Percentiles rank a stretch among this genome's conserved stretches.
Conservation (phyloP, 2,797 vertebrate genomes). For the Gorsachius magnificus region DNA sequence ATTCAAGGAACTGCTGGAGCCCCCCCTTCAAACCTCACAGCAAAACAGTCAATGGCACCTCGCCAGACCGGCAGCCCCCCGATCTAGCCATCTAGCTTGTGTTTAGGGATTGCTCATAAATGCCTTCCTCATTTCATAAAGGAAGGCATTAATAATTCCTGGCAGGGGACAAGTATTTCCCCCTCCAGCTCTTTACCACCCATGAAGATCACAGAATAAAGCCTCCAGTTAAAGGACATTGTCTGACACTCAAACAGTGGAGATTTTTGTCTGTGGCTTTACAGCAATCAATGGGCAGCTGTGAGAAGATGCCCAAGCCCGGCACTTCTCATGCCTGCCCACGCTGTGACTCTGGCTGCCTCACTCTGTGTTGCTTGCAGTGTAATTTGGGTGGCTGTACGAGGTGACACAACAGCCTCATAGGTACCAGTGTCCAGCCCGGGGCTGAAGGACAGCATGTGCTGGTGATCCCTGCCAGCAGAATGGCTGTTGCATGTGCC, state of each 20-base stretch:
- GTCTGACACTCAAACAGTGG: background rate
- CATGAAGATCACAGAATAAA: slow-evolving; percentile 18
- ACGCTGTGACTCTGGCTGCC: background rate
- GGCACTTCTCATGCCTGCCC: background rate
- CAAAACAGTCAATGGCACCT: background rate
- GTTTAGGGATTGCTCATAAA: background rate
- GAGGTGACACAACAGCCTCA: background rate
- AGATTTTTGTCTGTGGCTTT: background rate
- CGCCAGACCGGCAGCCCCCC: background rate
- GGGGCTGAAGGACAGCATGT: background rate
- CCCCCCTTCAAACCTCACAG: background rate
- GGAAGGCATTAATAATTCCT: slow-evolving; percentile 50
- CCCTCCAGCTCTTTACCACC: slow-evolving; percentile 3
- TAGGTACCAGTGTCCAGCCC: accelerated
- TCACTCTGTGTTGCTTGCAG: background rate
- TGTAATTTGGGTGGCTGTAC: background rate
- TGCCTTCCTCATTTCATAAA: slow-evolving; percentile 28
- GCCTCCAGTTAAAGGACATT: background rate
- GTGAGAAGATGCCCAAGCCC: background rate
- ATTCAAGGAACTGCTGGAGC: background rate
- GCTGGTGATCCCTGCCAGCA: background rate
- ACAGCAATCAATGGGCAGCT: background rate
- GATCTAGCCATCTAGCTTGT: background rate
- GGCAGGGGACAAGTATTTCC: background rate
- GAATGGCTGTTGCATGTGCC: accelerated